Conservation (phyloP, 2,888 invertebrate genomes). For the Dicyrtoma fusca region DNA sequence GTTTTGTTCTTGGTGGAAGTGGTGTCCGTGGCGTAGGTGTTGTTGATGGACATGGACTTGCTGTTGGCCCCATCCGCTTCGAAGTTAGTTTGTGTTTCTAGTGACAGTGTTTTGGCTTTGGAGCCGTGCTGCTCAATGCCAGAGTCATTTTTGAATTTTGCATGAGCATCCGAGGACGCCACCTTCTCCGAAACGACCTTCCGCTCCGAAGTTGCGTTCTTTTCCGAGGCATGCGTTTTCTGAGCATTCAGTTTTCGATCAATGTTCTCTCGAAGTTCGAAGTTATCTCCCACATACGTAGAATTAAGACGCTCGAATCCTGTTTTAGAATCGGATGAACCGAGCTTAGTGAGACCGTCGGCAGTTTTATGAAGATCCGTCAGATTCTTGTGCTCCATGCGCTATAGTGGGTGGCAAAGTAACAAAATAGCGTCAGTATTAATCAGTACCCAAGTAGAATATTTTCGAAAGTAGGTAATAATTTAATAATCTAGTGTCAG, state of each 20-base stretch:
- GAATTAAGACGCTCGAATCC: constrained; percentile 7
- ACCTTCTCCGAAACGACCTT: not conserved
- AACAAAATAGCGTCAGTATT: too few relatives aligned
- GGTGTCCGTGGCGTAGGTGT: constrained; percentile 18
- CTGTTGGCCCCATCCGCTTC: not conserved
- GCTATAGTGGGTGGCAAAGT: too few relatives aligned
- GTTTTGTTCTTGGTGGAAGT: not conserved
- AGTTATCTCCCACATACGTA: not conserved
- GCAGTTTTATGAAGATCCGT: not conserved
- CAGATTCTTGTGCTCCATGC: not conserved
- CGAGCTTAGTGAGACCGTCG: not conserved
- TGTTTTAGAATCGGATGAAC: not conserved
- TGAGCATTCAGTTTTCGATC: not conserved
- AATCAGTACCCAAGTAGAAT: too few relatives aligned
- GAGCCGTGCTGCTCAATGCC: not conserved
- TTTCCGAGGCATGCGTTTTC: not conserved
- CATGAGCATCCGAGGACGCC: not conserved
- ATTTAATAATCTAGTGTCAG: too few relatives aligned
- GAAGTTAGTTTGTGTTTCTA: not conserved
- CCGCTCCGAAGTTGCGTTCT: constrained; percentile 2
- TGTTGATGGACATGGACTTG: not conserved
- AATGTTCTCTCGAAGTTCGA: not conserved
- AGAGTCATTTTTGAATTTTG: constrained; percentile 9
- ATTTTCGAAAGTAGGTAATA: too few relatives aligned
- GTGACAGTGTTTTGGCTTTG: not conserved